Conservation (phyloP, 1,140 invertebrate genomes). For the Augochlora pura region DNA sequence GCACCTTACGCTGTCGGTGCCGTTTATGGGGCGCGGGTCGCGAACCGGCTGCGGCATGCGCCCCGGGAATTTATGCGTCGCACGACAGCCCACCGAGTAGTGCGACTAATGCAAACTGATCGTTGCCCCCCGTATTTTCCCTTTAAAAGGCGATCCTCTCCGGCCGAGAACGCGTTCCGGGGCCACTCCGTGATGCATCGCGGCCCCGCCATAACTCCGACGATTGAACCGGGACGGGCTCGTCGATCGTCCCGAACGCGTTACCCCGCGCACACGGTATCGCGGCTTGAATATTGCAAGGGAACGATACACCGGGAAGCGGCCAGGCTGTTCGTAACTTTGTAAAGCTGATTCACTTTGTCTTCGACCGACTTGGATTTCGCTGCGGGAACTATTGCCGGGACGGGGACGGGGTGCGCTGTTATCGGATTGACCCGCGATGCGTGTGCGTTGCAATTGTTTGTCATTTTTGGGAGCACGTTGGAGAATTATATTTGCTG, state of each 20-base stretch:
- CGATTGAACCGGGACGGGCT: slow-evolving; percentile 5
- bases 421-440: no score
- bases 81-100: slow-evolving; percentile 9
- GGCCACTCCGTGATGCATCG: slow-evolving; percentile 48
- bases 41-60: not conserved
- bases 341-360: not conserved
- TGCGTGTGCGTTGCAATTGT: no score
- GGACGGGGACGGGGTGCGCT: no score
- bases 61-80: slow-evolving; percentile 49
- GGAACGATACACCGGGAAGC: not conserved
- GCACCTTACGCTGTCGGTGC: slow-evolving; percentile 4
- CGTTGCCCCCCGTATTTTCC: slow-evolving; percentile 51
- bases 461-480: no score
- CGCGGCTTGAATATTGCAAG: slow-evolving; percentile 4
- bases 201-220: slow-evolving; percentile 11
- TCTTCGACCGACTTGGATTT: not conserved
- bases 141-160: slow-evolving; percentile 50
- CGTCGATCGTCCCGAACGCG: not conserved
- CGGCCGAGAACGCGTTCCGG: slow-evolving; percentile 17
- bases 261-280: slow-evolving; percentile 14
- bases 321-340: not conserved
- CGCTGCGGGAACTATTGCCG: no score
- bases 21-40: slow-evolving; percentile 41
- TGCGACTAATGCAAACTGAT: slow-evolving; percentile 56
- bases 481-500: no score